Base-by-base conservation (phyloP, 2,797 vertebrate genomes). In the Xenentodon cancila region DNA sequence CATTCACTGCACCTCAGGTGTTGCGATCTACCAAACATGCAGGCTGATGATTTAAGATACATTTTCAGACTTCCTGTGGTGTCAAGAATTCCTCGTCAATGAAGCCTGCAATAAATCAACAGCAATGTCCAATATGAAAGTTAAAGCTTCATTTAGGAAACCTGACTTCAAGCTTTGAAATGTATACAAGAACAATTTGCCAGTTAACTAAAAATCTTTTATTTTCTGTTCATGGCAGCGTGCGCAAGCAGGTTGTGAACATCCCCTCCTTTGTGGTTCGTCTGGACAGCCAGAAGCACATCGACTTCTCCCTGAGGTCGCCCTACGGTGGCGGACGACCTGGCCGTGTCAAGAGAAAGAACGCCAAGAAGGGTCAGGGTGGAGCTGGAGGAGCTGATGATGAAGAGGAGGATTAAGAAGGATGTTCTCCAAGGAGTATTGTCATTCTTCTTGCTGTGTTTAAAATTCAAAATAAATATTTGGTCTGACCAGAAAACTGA, bases 261-360 rank as follows among this genome's bases (percentile, higher is more conserved):
- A 97, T 98, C 85, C 96, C 96, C 0, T 98, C 96, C 15, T 98
- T 97, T 50, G 95, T 98, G 59, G 96, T 98, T 53, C 95, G 96
- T 20, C 90, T 98, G 92, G 97, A 98, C 88, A 97, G 95, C 22
- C 97, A 98, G 88, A 98, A 97, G 79, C 96, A 98, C 92, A 98
- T 97, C 0, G 96, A 98, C 91, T 98, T 97, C 93, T 97, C 96
- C 11, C 94, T 97, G 60, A 95, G 96, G 34, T 98, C 96, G 16
- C 96, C 97, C 0, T 98, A 97, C 0, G 97, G 96, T 0, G 96
- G 96, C 0, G 96, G 96, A 75, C 93, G 96, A 2, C 96, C 96
- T 0, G 96, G 96, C 43, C 92, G 96, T 0, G 96, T 98, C 63
- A 98, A 98, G 95, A 93, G 96, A 85, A 97, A 97, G 92, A 98